Evolutionary conservation across 2,113 vertebrate species (phyloP).

Genomic region (Zeus faber): DNA sequence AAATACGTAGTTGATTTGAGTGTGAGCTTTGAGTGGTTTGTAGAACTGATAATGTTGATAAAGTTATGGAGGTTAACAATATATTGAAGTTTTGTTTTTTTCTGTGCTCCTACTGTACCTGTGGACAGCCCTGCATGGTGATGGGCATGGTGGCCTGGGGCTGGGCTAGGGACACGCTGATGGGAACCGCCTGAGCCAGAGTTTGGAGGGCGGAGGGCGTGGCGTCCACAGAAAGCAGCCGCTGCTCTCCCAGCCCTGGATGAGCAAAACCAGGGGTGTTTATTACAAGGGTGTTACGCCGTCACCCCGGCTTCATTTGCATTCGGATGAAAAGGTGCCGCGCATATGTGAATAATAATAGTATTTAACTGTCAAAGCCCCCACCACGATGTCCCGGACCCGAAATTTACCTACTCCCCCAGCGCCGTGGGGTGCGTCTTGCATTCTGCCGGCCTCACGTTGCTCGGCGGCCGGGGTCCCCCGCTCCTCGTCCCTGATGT

Average conservation of each 20-base stretch:
- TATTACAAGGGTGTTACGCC: constrained; percentile 20
- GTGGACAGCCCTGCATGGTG: constrained; percentile 73
- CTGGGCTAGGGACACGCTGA: constrained; percentile 66
- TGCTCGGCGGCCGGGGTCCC: constrained; percentile 36
- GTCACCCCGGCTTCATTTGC: constrained; percentile 1
- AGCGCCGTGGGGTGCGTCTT: constrained; percentile 35
- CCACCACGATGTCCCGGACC: too few species aligned
- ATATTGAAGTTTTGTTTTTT: too few species aligned
- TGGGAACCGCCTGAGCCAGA: constrained; percentile 48
- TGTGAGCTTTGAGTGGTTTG: too few species aligned
- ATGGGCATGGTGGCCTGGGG: constrained; percentile 70
- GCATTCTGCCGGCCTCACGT: constrained; percentile 24
- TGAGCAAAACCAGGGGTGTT: constrained; percentile 16
- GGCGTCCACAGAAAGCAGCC: constrained; percentile 51
- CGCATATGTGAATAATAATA: too few species aligned
- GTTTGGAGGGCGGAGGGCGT: constrained; percentile 55
- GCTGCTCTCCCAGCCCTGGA: constrained; percentile 53
- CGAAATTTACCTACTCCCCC: constrained; percentile 58
- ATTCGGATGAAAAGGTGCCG: constrained; percentile 3
- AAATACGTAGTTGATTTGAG: too few species aligned
- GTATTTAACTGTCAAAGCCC: too few species aligned
- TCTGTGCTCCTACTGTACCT: too few species aligned
- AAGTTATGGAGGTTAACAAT: too few species aligned
- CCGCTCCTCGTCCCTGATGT: constrained; percentile 45
- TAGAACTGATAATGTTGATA: too few species aligned